Conservation (phyloP, 2,797 vertebrate species). For the Harpagifer antarcticus region DNA sequence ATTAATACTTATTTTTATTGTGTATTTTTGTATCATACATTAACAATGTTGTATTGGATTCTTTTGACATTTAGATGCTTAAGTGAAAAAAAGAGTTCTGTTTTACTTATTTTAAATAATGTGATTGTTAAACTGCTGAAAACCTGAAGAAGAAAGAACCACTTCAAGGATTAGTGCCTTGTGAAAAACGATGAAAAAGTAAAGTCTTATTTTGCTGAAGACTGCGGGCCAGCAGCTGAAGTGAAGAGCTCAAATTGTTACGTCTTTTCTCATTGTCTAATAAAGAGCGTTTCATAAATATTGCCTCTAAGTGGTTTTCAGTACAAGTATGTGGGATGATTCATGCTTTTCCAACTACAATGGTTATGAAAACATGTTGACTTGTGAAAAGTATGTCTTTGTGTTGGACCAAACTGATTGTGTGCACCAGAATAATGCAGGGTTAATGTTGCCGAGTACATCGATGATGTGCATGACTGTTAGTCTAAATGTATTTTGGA, state of each 20-base stretch:
- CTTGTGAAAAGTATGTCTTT: background rate
- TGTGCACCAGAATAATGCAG: background rate
- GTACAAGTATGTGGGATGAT: background rate
- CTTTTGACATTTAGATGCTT: conserved; percentile 21
- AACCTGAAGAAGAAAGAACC: background rate
- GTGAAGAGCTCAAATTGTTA: background rate
- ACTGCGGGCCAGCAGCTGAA: background rate
- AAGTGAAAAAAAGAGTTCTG: conserved; percentile 7
- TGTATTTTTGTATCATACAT: conserved; percentile 36
- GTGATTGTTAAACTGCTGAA: conserved; percentile 7
- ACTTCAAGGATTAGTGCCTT: conserved; percentile 15
- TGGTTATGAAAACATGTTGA: background rate
- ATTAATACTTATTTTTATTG: conserved; percentile 13
- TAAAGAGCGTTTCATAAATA: conserved; percentile 35
- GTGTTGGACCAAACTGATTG: too few relatives aligned
- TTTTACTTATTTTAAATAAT: background rate
- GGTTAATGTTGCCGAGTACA: background rate
- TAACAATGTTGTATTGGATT: conserved; percentile 31
- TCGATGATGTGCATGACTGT: background rate
- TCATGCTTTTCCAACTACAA: background rate
- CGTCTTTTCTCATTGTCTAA: conserved; percentile 36
- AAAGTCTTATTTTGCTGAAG: background rate
- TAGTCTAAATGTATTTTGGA: background rate
- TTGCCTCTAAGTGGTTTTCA: conserved; percentile 4
- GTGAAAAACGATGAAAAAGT: conserved; percentile 1